Evolutionary conservation across 2,113 vertebrate species (phyloP).

Genomic region (Scartelaos histophorus): DNA sequence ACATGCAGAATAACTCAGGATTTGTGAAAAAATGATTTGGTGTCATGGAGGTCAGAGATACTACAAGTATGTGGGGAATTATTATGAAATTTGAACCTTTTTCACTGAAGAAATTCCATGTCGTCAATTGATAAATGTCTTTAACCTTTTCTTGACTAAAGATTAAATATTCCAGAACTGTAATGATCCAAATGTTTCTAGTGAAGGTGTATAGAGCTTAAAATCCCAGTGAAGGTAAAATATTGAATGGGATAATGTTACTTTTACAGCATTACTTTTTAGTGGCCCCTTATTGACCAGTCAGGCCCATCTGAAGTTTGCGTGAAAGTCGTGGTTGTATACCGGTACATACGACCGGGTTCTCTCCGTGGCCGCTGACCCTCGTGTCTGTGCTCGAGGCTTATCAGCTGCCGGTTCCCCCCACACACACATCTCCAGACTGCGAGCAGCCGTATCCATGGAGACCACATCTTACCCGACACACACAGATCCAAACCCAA

Average conservation of each 20-base stretch:
- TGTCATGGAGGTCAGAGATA: too few relatives aligned
- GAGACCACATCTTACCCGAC: conserved; percentile 39
- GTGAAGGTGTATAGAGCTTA: too few relatives aligned
- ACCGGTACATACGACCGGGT: not conserved
- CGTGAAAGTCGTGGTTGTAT: not conserved
- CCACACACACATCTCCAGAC: conserved; percentile 48
- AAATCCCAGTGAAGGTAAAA: not conserved
- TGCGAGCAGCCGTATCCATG: conserved; percentile 46
- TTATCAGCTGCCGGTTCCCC: conserved; percentile 35
- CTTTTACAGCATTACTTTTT: not conserved
- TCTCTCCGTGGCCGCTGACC: not conserved
- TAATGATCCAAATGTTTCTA: too few relatives aligned
- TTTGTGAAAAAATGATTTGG: too few relatives aligned
- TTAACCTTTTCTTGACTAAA: too few relatives aligned
- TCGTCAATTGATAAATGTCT: too few relatives aligned
- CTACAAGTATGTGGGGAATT: too few relatives aligned
- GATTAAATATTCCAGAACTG: too few relatives aligned
- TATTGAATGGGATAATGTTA: not conserved
- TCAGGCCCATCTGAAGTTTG: not conserved
- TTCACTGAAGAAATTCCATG: too few relatives aligned
- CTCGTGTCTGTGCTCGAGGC: conserved; percentile 8
- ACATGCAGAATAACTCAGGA: too few relatives aligned
- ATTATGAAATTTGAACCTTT: too few relatives aligned
- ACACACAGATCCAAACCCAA: conserved; percentile 33
- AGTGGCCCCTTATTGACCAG: not conserved